Evolutionary conservation across 2,888 invertebrate species (phyloP).

Genomic region (Stenoptilia bipunctidactyla): DNA sequence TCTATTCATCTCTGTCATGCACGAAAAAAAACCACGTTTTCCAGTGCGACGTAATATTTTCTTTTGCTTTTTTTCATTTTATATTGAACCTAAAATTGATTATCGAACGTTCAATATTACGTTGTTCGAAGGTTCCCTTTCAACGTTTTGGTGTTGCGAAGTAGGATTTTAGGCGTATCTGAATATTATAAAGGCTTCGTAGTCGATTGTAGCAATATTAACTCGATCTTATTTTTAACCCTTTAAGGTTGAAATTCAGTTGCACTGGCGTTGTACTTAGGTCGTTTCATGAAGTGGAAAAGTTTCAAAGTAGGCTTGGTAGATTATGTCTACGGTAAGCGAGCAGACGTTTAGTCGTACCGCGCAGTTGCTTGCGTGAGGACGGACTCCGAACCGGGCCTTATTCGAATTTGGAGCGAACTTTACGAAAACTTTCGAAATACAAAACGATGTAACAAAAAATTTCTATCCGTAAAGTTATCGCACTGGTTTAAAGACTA

Average conservation of each 20-base stretch:
- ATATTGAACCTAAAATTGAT: not conserved
- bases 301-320: slow-evolving; percentile 59
- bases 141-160: slow-evolving; percentile 21
- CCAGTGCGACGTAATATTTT: slow-evolving; percentile 38
- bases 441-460: not conserved
- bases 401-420: slow-evolving; percentile 46
- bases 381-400: slow-evolving; percentile 28
- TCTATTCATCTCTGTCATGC: slow-evolving; percentile 55
- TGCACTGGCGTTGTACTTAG: slow-evolving; percentile 11
- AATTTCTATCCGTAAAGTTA: not conserved
- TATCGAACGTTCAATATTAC: slow-evolving; percentile 18
- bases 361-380: slow-evolving; percentile 52
- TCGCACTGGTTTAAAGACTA: not conserved
- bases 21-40: slow-evolving; percentile 56
- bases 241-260: slow-evolving; percentile 9
- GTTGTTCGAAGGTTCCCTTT: slow-evolving; percentile 14
- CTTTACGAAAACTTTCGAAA: slow-evolving; percentile 46
- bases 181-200: slow-evolving; percentile 9
- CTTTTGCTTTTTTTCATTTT: slow-evolving; percentile 13
- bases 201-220: too few relatives aligned
- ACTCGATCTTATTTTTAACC: not conserved
- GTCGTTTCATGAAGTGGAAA: slow-evolving; percentile 30
- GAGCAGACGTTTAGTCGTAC: slow-evolving; percentile 54
- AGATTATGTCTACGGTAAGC: slow-evolving; percentile 47
- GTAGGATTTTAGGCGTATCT: slow-evolving; percentile 18